Evolutionary conservation across 1,140 invertebrate genomes (phyloP).

Genomic region (Coptotermes formosanus): DNA sequence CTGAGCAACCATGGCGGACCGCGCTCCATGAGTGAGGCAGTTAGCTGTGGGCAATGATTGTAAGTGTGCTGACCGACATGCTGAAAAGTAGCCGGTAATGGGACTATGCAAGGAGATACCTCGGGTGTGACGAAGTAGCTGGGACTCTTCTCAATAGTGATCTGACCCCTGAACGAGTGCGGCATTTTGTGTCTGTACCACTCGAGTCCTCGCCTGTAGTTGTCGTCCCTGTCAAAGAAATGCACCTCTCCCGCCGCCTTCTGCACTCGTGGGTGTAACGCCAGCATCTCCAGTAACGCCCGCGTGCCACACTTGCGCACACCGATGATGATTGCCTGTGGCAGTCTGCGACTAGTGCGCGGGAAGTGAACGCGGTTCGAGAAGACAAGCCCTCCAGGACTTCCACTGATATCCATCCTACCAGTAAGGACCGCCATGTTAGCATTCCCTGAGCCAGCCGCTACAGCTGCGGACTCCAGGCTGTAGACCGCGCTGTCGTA

Average conservation of each 20-base stretch:
- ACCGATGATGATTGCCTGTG: slow-evolving; percentile 88
- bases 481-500: slow-evolving; percentile 81
- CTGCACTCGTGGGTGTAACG: slow-evolving; percentile 87
- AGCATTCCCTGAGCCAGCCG: slow-evolving; percentile 39
- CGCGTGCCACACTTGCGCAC: slow-evolving; percentile 92
- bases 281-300: slow-evolving; percentile 91
- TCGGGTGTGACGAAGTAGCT: slow-evolving; percentile 96
- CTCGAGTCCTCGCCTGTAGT: slow-evolving; percentile 85
- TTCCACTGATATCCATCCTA: slow-evolving; percentile 25
- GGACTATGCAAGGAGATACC: slow-evolving; percentile 51
- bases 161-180: slow-evolving; percentile 80
- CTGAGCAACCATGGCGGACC: no score
- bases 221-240: slow-evolving; percentile 90
- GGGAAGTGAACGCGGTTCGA: slow-evolving; percentile 50
- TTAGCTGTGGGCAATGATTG: no score
- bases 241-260: slow-evolving; percentile 91
- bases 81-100: no score
- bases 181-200: slow-evolving; percentile 95
- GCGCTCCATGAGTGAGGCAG: no score
- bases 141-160: slow-evolving; percentile 96
- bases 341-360: slow-evolving; percentile 54
- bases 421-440: slow-evolving; percentile 37
- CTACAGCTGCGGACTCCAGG: slow-evolving; percentile 56
- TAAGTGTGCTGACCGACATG: no score
- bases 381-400: slow-evolving; percentile 38